Base-by-base conservation (phyloP, 2,888 invertebrate genomes). In the Drosophila tanythrix region DNA sequence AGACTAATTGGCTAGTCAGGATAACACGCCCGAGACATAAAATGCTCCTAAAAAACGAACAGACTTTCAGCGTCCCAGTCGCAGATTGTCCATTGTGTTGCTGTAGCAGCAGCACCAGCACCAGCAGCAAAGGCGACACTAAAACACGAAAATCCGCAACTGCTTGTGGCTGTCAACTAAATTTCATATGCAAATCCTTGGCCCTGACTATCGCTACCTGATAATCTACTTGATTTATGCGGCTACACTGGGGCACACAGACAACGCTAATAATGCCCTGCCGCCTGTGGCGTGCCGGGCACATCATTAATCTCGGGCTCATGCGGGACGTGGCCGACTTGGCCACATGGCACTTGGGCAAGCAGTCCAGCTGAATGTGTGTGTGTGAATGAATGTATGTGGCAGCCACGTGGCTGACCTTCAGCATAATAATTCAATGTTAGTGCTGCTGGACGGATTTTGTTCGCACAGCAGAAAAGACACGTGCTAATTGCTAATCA, bases 401-500 rank as follows among this genome's bases (percentile, higher is more conserved):
- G 60, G 55, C 52, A 15, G 78, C 73, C 80, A 67, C 68, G 72
- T 70, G 74, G 75, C 79, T 86, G 89, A 89, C 89, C 89, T 85
- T 85, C 80, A 82, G 77, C 77, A 85, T 76, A 89, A 85, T 85
- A 85, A 85, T 83, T 85, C 87, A 85, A 83, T 86, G 84, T 70
- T 73, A 59, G 73, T 64, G 68, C 36, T 52, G 64, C 60, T 70
- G 38, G 50, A 48, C 51, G 59, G 79, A 55, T 43, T 56, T 65
- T 64, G 67, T 64, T 48, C 48, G 68, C 62, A 51, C 57, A 68
- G 46, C 52, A 61, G 38, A 56, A 60, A 73, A 76, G 87, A 89
- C 89, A 85, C 89, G 85, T 89, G 85, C 89, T 85, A 85, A 85
- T 85, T 85, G 85, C 89, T 85, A 85, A 85, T 85, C 85, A 89